Base-by-base conservation (phyloP, 2,888 invertebrate species). In the Elaeidobius kamerunicus region DNA sequence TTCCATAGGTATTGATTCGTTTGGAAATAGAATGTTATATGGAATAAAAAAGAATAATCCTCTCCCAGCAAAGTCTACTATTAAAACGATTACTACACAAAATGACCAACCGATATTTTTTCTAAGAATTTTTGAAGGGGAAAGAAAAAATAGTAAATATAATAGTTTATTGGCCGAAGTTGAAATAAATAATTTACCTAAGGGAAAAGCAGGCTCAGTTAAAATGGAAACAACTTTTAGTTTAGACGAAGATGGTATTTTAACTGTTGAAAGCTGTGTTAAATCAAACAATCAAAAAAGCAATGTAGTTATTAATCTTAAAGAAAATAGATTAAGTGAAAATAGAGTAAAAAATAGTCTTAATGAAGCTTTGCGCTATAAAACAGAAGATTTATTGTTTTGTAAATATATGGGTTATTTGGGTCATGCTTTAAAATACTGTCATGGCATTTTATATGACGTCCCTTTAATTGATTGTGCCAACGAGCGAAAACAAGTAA, bases 31-130 rank as follows among this genome's bases (percentile, higher is more conserved):
- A 5, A 60, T 64, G 57, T 48, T 43, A 5, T 27, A 57, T 19
- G 51, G 63, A 5, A 63, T 67, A 36, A 39, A 56, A 30, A 57
- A 60, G 23, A 63, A 64, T 43, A 51, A 60, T 17, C 30, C 51
- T n/a, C 53, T 64, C 14, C 64, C 64, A 1, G n/a, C 27, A 1
- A 49, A 6, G 16, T 15, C 15, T 1, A 49, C 18, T 6, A 36
- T 32, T 19, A 43, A 45, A 6, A n/a, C 41, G 3, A 11, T 3
- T 1, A 62, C 62, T 1, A 16, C 32, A 11, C 14, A 56, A 3
- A 56, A 63, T 40, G 46, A 59, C 14, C 62, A 63, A 45, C 35
- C 14, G 1, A 46, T 28, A 2, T 32, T 56, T 15, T 15, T 15
- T 1, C 35, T 58, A 28, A 17, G 42, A 9, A 48, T 63, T 18